Evolutionary conservation across 2,888 invertebrate genomes (phyloP).

Genomic region (Lumbricus terrestris): DNA sequence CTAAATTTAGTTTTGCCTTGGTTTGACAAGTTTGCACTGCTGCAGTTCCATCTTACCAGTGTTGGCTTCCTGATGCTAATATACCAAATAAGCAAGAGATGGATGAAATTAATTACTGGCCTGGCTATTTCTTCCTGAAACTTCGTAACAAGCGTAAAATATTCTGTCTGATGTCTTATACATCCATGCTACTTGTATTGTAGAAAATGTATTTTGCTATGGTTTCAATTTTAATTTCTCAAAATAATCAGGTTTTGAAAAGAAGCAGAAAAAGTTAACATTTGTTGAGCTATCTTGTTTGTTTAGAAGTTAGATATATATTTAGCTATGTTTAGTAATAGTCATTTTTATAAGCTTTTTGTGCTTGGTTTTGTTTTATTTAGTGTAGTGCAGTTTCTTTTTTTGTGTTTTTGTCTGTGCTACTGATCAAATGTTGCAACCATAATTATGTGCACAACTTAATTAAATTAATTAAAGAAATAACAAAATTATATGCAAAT

Average conservation of each 20-base stretch:
- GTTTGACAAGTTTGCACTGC: not conserved
- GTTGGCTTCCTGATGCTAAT: not conserved
- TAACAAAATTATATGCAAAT: not conserved
- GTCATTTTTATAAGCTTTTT: not conserved
- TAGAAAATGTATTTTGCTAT: not conserved
- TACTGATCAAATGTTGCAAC: not conserved
- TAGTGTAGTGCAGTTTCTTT: not conserved
- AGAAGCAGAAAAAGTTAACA: not conserved
- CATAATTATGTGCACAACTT: not conserved
- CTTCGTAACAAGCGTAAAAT: not conserved
- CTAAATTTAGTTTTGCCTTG: not conserved
- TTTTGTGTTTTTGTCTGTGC: not conserved
- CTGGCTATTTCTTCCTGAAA: not conserved
- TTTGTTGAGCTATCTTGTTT: not conserved
- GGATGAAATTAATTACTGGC: not conserved
- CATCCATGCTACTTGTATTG: not conserved
- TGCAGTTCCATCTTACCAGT: not conserved
- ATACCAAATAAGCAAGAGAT: not conserved
- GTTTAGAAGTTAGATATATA: not conserved
- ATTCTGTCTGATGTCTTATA: not conserved
- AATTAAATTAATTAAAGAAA: not conserved
- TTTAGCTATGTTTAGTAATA: not conserved
- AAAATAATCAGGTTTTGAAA: not conserved
- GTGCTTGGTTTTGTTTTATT: not conserved
- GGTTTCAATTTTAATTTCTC: not conserved